Evolutionary conservation across 2,113 vertebrate species (phyloP).

Genomic region (Coptodon bakossiorum): DNA sequence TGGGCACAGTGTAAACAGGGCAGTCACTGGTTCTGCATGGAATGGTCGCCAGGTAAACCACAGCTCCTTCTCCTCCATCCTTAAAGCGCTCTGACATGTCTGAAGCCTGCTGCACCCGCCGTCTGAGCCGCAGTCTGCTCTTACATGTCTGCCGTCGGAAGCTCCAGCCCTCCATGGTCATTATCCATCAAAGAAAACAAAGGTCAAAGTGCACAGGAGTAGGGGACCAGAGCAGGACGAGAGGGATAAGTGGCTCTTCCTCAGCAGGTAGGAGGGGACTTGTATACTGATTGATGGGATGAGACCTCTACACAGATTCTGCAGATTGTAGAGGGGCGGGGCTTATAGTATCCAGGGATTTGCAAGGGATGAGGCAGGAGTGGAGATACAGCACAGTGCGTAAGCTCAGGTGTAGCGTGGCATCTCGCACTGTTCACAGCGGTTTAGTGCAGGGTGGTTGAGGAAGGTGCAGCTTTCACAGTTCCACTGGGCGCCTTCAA

Average conservation of each 20-base stretch:
- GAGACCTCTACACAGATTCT: constrained; percentile 13
- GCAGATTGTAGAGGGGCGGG: neutral
- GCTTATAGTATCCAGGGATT: constrained; percentile 45
- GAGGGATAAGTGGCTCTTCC: constrained; percentile 51
- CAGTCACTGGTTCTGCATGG: constrained; percentile 64
- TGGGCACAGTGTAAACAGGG: constrained; percentile 69
- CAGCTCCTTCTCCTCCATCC: neutral
- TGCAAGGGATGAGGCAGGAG: neutral
- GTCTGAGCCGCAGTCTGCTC: constrained; percentile 8
- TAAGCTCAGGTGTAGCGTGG: constrained; percentile 89
- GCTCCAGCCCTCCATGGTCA: constrained; percentile 1
- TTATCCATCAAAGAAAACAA: constrained; percentile 39
- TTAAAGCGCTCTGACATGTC: neutral
- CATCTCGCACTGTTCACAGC: constrained; percentile 99
- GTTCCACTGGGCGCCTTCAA: constrained; percentile 96
- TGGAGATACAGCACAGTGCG: constrained; percentile 1
- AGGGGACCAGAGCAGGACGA: constrained; percentile 19
- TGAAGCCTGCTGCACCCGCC: neutral
- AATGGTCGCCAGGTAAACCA: constrained; percentile 61
- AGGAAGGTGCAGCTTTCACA: constrained; percentile 99
- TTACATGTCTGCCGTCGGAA: constrained; percentile 1
- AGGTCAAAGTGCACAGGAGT: constrained; percentile 62
- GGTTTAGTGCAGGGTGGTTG: constrained; percentile 97
- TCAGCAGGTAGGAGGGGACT: constrained; percentile 57
- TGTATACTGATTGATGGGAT: constrained; percentile 46